These are phyloP conservation scores for Caenorhabditis panamensis DNA, from an alignment of 2,888 invertebrate species.

Conservation along the genomic window DNA sequence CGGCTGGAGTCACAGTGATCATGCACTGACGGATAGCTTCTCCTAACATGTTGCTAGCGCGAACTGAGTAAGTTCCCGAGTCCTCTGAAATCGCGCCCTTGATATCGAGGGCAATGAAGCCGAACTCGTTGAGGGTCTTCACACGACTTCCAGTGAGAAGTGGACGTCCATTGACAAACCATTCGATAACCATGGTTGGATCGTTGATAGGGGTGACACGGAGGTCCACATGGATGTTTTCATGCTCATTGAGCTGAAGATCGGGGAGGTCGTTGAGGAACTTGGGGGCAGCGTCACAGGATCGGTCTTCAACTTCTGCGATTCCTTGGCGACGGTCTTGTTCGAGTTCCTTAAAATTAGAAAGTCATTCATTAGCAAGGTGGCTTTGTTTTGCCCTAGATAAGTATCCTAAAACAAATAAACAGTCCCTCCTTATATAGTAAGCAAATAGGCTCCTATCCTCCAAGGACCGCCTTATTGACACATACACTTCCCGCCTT, in stretches of 20 bases:
- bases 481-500: slow-evolving; percentile 7
- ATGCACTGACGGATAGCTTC: slow-evolving; percentile 74
- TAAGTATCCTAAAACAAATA: not conserved
- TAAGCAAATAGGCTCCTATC: slow-evolving; percentile 25
- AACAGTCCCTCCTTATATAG: slow-evolving; percentile 61
- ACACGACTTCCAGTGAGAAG: slow-evolving; percentile 84
- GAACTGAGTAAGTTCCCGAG: slow-evolving; percentile 92
- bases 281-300: slow-evolving; percentile 79
- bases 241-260: slow-evolving; percentile 75
- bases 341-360: slow-evolving; percentile 88
- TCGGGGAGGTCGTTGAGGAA: slow-evolving; percentile 78
- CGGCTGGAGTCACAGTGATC: slow-evolving; percentile 73
- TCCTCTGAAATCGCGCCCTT: slow-evolving; percentile 89
- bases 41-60: slow-evolving; percentile 74
- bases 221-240: slow-evolving; percentile 78
- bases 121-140: slow-evolving; percentile 86
- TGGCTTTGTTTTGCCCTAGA: not conserved
- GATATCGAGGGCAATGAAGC: slow-evolving; percentile 86
- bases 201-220: slow-evolving; percentile 92
- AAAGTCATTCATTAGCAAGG: not conserved
- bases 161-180: slow-evolving; percentile 96
- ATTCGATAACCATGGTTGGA: slow-evolving; percentile 98
- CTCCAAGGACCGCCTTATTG: slow-evolving; percentile 20
- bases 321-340: slow-evolving; percentile 74
- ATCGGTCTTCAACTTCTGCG: slow-evolving; percentile 70